phyloP scores from a whole-genome alignment of 2,113 vertebrate genomes.

The Malurus cyaneus region DNA sequence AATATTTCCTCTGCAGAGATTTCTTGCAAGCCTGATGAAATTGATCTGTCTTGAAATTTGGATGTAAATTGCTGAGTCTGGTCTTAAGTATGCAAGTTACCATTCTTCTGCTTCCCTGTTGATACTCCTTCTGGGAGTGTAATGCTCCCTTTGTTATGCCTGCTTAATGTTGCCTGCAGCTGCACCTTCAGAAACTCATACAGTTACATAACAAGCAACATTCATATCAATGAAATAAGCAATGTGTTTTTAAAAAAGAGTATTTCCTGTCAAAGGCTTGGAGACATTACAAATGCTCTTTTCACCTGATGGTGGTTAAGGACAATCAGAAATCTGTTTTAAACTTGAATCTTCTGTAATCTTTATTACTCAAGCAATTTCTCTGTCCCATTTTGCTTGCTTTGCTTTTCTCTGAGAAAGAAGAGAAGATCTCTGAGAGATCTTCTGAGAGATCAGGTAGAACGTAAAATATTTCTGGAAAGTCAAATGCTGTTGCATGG shows the following conservation, averaged over 20 bases:
- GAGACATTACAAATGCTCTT: neutral
- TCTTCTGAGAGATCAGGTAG: neutral
- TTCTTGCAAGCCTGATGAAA: conserved; percentile 1
- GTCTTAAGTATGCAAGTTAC: neutral
- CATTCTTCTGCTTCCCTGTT: neutral
- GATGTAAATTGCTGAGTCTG: neutral
- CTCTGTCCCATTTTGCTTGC: neutral
- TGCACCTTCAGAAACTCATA: neutral
- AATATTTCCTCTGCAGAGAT: neutral
- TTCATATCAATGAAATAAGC: neutral
- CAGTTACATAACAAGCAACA: neutral
- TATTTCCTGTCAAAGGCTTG: neutral
- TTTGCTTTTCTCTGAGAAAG: neutral
- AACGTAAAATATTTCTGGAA: neutral
- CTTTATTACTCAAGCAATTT: neutral
- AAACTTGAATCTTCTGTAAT: neutral
- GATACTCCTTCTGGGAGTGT: neutral
- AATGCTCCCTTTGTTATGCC: neutral
- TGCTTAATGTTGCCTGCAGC: neutral
- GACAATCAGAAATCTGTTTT: neutral
- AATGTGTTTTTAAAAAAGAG: neutral
- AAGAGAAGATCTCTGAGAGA: too few relatives aligned
- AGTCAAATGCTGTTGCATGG: neutral
- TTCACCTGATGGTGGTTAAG: neutral
- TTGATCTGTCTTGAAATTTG: neutral